These are phyloP conservation scores for Rhadina sibilatrix DNA, from an alignment of 2,113 vertebrate genomes.

Conservation along the genomic window DNA sequence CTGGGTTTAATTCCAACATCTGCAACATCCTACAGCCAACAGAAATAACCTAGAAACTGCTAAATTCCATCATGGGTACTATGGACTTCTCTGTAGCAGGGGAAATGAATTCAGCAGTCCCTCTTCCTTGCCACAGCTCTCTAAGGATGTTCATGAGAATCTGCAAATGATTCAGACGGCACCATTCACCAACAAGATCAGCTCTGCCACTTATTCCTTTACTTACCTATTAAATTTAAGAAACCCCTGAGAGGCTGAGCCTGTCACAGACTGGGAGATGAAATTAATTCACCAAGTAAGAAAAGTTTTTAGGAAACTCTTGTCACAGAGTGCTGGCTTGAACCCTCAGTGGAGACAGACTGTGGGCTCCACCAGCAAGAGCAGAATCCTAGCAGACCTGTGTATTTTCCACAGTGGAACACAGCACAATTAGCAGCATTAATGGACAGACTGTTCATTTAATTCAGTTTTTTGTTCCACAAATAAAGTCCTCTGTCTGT, in stretches of 20 bases:
- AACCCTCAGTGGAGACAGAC: background rate
- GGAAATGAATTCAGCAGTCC: background rate
- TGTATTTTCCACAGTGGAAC: background rate
- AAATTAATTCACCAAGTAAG: background rate
- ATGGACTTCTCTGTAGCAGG: background rate
- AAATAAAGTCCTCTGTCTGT: constrained; percentile 45
- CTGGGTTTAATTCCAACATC: background rate
- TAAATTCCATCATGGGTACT: background rate
- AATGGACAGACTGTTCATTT: constrained; percentile 22
- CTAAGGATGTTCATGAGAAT: background rate
- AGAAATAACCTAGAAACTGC: background rate
- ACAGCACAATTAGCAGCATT: constrained; percentile 3
- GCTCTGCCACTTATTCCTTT: constrained; percentile 3
- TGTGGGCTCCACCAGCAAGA: background rate
- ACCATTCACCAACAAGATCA: background rate
- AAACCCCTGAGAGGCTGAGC: background rate
- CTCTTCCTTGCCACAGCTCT: background rate
- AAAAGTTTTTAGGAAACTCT: background rate
- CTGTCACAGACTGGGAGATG: background rate
- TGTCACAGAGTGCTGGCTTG: background rate
- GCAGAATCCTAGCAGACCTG: background rate
- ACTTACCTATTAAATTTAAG: constrained; percentile 11
- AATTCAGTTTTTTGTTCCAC: constrained; percentile 52
- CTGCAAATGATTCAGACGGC: background rate
- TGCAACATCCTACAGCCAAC: background rate